phyloP scores from a whole-genome alignment of 1,140 invertebrate species.

The Diploscapter pachys region DNA sequence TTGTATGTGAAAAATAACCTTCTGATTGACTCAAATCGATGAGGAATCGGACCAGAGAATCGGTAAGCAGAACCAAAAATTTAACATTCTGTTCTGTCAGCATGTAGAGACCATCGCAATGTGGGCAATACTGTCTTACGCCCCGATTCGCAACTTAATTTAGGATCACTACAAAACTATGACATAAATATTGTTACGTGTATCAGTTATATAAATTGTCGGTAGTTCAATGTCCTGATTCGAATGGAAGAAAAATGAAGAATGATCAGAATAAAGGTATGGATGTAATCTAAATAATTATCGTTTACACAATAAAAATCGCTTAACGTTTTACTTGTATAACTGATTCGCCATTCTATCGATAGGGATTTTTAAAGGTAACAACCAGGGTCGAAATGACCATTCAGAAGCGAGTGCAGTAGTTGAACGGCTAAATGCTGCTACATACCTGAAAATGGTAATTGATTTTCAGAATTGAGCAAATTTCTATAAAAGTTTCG shows the following conservation, averaged over 20 bases:
- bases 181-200: constrained; percentile 5
- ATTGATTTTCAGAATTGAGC: neutral
- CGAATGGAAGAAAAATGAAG: constrained; percentile 30
- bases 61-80: constrained; percentile 23
- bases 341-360: neutral
- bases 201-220: constrained; percentile 26
- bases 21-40: constrained; percentile 24
- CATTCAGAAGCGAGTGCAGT: constrained; percentile 17
- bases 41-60: constrained; percentile 21
- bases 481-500: neutral
- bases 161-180: neutral
- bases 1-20: neutral
- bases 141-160: constrained; percentile 22
- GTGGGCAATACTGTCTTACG: constrained; percentile 27
- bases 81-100: constrained; percentile 26
- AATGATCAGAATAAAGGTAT: constrained; percentile 25
- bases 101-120: constrained; percentile 34
- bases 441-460: constrained; percentile 13
- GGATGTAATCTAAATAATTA: constrained; percentile 22
- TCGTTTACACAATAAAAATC: neutral
- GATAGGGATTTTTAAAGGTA: constrained; percentile 2
- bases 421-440: constrained; percentile 16
- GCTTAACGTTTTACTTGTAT: neutral
- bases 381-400: constrained; percentile 28
- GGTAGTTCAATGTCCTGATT: constrained; percentile 26